Conservation (phyloP, 2,113 vertebrate genomes). For the Baryphthengus martii region DNA sequence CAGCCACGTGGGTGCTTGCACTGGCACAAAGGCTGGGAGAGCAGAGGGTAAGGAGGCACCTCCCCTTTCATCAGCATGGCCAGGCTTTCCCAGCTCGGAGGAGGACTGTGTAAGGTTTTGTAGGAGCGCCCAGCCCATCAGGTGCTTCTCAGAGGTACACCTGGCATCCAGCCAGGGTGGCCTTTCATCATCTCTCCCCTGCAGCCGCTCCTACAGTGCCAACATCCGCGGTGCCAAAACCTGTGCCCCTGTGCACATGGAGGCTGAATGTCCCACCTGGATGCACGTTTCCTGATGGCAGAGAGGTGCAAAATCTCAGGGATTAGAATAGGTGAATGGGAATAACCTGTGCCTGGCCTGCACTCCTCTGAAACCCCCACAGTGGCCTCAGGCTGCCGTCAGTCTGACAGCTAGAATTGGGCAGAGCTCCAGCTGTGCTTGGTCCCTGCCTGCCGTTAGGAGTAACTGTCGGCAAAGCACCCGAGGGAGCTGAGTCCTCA, state of each 20-base stretch:
- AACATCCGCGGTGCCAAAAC: not conserved
- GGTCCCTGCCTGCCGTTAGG: not conserved
- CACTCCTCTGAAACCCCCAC: not conserved
- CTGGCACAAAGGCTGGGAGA: not conserved
- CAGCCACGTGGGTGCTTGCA: not conserved
- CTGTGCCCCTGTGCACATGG: rapidly evolving
- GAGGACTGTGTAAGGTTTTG: not conserved
- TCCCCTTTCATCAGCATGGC: not conserved
- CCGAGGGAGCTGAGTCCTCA: not conserved
- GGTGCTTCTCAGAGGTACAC: not conserved
- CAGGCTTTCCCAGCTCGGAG: not conserved
- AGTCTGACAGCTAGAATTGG: not conserved
- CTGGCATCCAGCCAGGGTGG: not conserved
- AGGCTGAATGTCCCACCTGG: not conserved
- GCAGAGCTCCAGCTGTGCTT: not conserved
- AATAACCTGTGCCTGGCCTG: not conserved
- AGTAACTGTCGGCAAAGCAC: not conserved
- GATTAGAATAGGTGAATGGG: not conserved
- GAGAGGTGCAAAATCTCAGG: not conserved
- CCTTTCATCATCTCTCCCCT: not conserved
- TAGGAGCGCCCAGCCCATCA: not conserved
- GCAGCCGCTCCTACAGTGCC: not conserved
- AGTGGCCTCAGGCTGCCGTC: not conserved
- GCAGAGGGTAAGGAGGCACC: not conserved
- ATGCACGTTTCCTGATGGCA: not conserved